Evolutionary conservation across 2,797 vertebrate genomes (phyloP).

Genomic region (Mycteria americana): DNA sequence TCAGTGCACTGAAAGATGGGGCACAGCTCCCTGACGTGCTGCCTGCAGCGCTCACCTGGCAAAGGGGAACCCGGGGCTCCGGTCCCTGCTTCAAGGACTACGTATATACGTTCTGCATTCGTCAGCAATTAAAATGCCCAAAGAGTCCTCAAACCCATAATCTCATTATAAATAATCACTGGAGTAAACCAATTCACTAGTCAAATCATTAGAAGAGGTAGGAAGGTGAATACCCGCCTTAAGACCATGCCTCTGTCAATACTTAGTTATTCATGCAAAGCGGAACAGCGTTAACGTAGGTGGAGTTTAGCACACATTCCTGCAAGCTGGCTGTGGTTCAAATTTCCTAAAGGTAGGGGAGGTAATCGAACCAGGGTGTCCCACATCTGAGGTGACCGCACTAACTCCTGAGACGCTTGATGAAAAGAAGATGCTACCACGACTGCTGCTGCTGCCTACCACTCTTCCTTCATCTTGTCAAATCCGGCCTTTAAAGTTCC

Average conservation of each 20-base stretch:
- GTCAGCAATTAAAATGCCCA: background rate
- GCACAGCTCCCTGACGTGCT: background rate
- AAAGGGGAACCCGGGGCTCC: background rate
- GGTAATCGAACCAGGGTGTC: background rate
- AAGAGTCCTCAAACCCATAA: background rate
- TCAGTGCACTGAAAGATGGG: background rate
- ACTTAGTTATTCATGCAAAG: background rate
- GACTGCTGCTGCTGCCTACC: background rate
- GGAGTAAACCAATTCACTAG: background rate
- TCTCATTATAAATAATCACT: background rate
- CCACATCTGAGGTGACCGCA: background rate
- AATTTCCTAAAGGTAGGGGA: background rate
- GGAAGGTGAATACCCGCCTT: background rate
- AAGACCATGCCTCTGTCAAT: background rate
- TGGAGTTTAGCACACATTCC: background rate
- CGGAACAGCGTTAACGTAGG: background rate
- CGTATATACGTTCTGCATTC: background rate
- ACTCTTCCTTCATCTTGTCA: background rate
- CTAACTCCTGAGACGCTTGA: accelerated
- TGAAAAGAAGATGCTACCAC: background rate
- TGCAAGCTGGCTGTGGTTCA: background rate
- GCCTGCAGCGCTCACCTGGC: background rate
- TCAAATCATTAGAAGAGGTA: background rate
- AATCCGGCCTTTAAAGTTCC: background rate
- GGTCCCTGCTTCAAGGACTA: background rate